phyloP scores from a whole-genome alignment of 92 coral and sea anemone species.

The Porites lobata region DNA sequence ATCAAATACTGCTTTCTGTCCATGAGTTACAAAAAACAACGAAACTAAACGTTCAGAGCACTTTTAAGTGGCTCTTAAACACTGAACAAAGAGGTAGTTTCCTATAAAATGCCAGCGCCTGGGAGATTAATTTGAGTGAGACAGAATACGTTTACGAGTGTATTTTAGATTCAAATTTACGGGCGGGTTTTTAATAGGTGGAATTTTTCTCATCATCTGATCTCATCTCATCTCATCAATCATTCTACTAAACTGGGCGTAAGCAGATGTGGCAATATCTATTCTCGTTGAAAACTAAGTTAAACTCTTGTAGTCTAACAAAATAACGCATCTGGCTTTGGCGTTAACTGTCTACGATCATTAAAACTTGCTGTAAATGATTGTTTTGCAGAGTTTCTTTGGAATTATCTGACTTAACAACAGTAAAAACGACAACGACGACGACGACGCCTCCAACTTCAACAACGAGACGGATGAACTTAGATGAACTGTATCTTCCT shows the following conservation, averaged over 20 bases:
- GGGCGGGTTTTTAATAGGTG: no score
- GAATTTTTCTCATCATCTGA: no score
- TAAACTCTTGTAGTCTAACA: not conserved
- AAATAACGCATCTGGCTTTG: not conserved
- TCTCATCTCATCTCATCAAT: no score
- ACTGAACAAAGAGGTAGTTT: no score
- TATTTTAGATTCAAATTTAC: not conserved
- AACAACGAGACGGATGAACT: constrained; percentile 46
- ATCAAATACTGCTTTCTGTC: no score
- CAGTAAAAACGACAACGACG: constrained; percentile 20
- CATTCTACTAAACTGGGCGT: no score
- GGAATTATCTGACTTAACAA: constrained; percentile 89
- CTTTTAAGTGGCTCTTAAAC: no score
- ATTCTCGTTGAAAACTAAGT: no score
- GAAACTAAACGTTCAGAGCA: no score
- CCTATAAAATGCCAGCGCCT: no score
- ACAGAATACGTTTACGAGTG: not conserved
- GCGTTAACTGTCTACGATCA: not conserved
- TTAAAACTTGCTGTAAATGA: constrained; percentile 11
- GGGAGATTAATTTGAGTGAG: not conserved
- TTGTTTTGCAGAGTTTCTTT: constrained; percentile 78
- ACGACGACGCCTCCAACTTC: not conserved
- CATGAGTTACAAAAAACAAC: no score
- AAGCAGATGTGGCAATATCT: no score
- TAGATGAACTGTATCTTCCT: constrained; percentile 86